Percentiles rank a stretch among this genome's conserved stretches.
Evolutionary conservation across 1,140 invertebrate species (phyloP).

Genomic region (Bradysia coprophila): DNA sequence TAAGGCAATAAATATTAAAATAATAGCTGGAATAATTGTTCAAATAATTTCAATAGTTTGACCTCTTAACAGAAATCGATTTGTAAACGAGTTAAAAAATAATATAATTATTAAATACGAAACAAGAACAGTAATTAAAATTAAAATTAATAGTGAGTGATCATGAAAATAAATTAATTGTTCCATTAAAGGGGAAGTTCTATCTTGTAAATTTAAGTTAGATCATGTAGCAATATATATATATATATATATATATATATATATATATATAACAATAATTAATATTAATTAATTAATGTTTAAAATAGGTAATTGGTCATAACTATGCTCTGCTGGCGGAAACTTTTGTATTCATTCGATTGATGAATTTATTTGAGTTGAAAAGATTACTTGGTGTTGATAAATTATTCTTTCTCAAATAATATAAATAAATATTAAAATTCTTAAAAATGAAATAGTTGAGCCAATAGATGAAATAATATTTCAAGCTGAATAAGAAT

Average conservation of each 20-base stretch:
- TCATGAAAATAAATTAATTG: conserved; percentile 38
- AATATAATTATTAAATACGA: conserved; percentile 32
- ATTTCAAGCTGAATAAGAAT: conserved; percentile 42
- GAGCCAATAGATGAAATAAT: conserved; percentile 39
- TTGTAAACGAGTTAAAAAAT: conserved; percentile 28
- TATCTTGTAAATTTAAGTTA: conserved; percentile 32
- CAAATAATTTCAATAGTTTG: conserved; percentile 41
- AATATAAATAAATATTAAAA: conserved; percentile 34
- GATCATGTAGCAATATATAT: conserved; percentile 30
- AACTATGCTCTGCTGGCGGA: conserved; percentile 32
- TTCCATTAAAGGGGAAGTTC: conserved; percentile 33
- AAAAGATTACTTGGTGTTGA: conserved; percentile 24
- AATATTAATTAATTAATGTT: conserved; percentile 28
- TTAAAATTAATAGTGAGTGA: conserved; percentile 32
- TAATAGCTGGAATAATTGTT: conserved; percentile 36
- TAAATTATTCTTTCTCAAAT: conserved; percentile 24
- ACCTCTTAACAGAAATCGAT: conserved; percentile 28
- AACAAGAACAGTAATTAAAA: conserved; percentile 35
- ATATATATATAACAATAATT: conserved; percentile 38
- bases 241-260: conserved; percentile 29
- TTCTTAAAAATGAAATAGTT: conserved; percentile 30
- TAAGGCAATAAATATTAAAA: conserved; percentile 39
- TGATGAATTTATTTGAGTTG: conserved; percentile 24
- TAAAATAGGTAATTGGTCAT: conserved; percentile 31
- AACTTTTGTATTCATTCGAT: conserved; percentile 36